Evolutionary conservation across 1,140 invertebrate genomes (phyloP), one percentile per base, ranked within the genome.

Genomic region (Drosophila pseudoananassae): DNA sequence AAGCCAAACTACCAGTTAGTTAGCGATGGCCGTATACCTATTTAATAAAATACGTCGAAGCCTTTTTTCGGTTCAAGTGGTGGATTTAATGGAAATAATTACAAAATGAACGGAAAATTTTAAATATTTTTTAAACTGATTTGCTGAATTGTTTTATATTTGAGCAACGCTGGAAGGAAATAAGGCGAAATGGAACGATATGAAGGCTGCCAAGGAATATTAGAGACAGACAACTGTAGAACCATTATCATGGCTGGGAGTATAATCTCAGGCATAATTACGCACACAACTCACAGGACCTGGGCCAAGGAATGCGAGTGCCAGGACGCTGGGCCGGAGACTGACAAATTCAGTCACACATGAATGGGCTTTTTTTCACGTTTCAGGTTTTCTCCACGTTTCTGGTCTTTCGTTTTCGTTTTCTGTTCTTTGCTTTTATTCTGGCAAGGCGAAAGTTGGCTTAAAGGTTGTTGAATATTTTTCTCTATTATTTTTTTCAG

Each of bases 241-340:
- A 51, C 56, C 56, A 75, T 25, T 47, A 56, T 23, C 74, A 77
- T 83, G 78, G 60, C 83, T 87, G 71, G 78, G 83, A 71, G 83
- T 83, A 88, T 88, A 87, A 87, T 87, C 83, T 87, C 83, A 88
- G 78, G 88, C 83, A 88, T 87, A 87, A 87, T 87, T 87, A 87
- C 78, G 88, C 77, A 83, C 45, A 78, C 73, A 75, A 20, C 47
- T 53, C 45, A 50, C 56, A 57, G 38, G 55, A 47, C 50, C 51
- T 40, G 46, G 40, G 50, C 36, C 31, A 36, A 66, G 6, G 43
- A 47, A 43, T 46, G 57, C 45, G 61, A 66, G n/a, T 38, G 36
- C 50, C 46, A 71, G 66, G 69, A 71, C 47, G 27, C 17, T 10
- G n/a, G 50, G 49, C 45, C 53, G 29, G 33, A 58, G 68, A 61